Conservation (phyloP, 2,888 invertebrate species). For the Pherbina coryleti region DNA sequence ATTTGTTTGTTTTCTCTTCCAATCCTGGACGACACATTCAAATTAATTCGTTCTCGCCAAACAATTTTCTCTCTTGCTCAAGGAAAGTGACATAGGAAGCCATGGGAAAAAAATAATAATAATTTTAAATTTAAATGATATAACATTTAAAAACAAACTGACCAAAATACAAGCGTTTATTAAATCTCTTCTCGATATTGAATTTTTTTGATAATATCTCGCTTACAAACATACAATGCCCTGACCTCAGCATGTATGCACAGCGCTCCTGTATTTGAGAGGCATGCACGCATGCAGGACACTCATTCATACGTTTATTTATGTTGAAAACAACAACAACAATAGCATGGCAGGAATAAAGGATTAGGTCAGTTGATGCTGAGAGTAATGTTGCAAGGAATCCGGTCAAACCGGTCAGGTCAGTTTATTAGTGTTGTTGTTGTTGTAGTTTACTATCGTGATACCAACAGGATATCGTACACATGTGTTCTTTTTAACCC, state of each 20-base stretch:
- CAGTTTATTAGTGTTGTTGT: neutral
- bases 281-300: neutral
- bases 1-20: too few relatives aligned
- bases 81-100: too few relatives aligned
- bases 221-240: too few relatives aligned
- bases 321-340: neutral
- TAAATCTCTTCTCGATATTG: too few relatives aligned
- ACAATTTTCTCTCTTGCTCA: too few relatives aligned
- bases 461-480: neutral
- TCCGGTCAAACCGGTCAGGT: slow-evolving; percentile 29
- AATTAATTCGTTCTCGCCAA: too few relatives aligned
- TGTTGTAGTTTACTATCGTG: neutral
- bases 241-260: neutral
- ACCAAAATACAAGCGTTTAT: too few relatives aligned
- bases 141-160: too few relatives aligned
- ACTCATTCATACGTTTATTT: neutral
- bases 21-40: too few relatives aligned
- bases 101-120: too few relatives aligned
- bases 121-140: too few relatives aligned
- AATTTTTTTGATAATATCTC: too few relatives aligned
- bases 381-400: neutral
- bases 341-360: neutral
- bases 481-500: slow-evolving; percentile 21
- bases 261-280: neutral
- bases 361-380: slow-evolving; percentile 3